A percentile compares a stretch with the other conserved stretches of the same genome.
phyloP scores from a whole-genome alignment of 1,140 invertebrate genomes.

The Apis dorsata region DNA sequence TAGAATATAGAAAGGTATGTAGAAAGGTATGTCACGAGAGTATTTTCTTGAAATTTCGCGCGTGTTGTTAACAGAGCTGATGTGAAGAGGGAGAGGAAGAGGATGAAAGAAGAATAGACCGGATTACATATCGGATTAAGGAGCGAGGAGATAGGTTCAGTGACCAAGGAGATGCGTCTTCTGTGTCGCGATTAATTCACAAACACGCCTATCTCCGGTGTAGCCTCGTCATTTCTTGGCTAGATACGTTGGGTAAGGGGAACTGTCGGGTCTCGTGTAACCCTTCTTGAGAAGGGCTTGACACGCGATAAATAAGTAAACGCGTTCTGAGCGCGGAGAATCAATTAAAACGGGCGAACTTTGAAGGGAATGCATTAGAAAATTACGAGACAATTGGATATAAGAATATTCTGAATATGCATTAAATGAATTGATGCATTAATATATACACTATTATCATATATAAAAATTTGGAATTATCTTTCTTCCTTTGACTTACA shows the following conservation, averaged over 20 bases:
- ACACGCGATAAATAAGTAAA: conserved; percentile 46
- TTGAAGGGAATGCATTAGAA: conserved; percentile 34
- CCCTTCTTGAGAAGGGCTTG: not conserved
- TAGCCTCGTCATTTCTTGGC: conserved; percentile 9
- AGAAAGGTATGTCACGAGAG: no score
- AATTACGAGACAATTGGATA: not conserved
- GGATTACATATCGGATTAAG: not conserved
- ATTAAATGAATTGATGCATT: no score
- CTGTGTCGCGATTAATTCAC: conserved; percentile 36
- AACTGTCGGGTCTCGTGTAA: conserved; percentile 7
- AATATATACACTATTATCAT: no score
- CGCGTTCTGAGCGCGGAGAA: not conserved
- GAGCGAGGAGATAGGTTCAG: not conserved
- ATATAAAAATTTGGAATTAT: no score
- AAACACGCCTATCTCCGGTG: conserved; percentile 27
- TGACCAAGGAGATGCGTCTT: not conserved
- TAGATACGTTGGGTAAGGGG: not conserved
- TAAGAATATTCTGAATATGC: no score
- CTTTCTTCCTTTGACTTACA: no score
- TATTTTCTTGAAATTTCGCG: not conserved
- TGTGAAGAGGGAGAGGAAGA: not conserved
- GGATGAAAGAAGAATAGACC: not conserved
- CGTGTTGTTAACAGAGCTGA: no score
- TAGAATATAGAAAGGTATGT: not conserved
- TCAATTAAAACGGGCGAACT: conserved; percentile 19